Percentiles rank a stretch among this genome's conserved stretches.
Conservation (phyloP, 2,113 vertebrate genomes). For the Xiphophorus hellerii region DNA sequence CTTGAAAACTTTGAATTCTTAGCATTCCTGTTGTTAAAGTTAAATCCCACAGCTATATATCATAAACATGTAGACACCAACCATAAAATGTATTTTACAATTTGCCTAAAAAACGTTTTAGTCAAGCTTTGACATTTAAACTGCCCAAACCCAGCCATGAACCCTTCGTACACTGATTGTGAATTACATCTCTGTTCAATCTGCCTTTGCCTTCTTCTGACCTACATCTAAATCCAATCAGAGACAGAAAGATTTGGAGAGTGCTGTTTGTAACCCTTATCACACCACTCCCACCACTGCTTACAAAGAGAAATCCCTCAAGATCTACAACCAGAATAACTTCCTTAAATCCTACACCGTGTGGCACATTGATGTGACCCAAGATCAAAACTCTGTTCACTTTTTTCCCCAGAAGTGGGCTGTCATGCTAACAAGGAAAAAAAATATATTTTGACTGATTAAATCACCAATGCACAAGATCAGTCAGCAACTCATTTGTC, state of each 20-base stretch:
- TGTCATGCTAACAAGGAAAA: background rate
- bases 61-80: background rate
- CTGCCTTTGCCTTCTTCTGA: constrained; percentile 56
- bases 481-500: background rate
- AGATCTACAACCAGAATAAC: constrained; percentile 43
- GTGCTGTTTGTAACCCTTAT: constrained; percentile 17
- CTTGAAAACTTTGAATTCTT: background rate
- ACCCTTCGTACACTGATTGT: constrained; percentile 14
- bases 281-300: constrained; percentile 39
- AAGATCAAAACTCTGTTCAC: constrained; percentile 12
- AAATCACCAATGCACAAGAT: constrained; percentile 3
- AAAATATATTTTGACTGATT: background rate
- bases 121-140: constrained; percentile 8
- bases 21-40: background rate
- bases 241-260: constrained; percentile 37
- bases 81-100: background rate
- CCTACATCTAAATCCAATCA: constrained; percentile 63
- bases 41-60: background rate
- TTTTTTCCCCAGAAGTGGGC: background rate
- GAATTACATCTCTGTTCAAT: constrained; percentile 32
- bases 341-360: constrained; percentile 35
- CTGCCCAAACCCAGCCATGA: constrained; percentile 10
- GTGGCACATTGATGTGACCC: constrained; percentile 1
- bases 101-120: background rate
- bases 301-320: constrained; percentile 52